These are phyloP conservation scores for Austrolebias charrua DNA, from an alignment of 2,797 vertebrate species.

Conservation along the genomic window DNA sequence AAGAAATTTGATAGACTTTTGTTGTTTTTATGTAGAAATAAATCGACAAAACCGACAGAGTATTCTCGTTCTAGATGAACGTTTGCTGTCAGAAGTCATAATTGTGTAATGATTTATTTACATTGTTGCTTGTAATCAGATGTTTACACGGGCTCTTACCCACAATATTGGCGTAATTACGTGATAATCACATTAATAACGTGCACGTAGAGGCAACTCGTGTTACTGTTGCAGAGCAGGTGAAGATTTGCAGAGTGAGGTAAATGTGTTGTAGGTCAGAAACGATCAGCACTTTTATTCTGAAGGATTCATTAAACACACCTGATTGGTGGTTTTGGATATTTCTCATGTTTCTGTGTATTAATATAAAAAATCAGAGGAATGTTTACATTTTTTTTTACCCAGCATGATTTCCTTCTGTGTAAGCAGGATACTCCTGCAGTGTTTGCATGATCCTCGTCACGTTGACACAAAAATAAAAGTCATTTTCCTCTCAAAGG, in stretches of 20 bases:
- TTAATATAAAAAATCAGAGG: not conserved
- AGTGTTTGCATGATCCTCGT: constrained; percentile 27
- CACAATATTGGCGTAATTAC: constrained; percentile 38
- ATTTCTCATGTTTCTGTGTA: constrained; percentile 13
- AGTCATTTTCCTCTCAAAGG: constrained; percentile 5
- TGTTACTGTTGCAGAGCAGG: constrained; percentile 11
- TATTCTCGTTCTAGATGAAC: not conserved
- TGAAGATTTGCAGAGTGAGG: constrained; percentile 9
- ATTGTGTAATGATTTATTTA: not conserved
- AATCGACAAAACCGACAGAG: too few relatives aligned
- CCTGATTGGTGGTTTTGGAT: constrained; percentile 4
- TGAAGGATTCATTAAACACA: not conserved
- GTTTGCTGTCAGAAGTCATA: not conserved
- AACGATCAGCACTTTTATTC: constrained; percentile 15
- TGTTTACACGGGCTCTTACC: constrained; percentile 35
- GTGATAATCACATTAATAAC: constrained; percentile 30
- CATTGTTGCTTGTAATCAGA: constrained; percentile 27
- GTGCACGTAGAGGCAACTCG: constrained; percentile 14
- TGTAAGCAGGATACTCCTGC: not conserved
- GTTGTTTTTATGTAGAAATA: too few relatives aligned
- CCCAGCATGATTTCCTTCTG: constrained; percentile 40
- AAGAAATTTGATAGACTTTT: too few relatives aligned
- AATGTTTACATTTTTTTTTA: constrained; percentile 23
- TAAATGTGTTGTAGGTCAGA: constrained; percentile 4
- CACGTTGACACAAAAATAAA: constrained; percentile 34